Conservation (phyloP, 92 coral and sea anemone genomes). For the Parazoanthus swiftii region DNA sequence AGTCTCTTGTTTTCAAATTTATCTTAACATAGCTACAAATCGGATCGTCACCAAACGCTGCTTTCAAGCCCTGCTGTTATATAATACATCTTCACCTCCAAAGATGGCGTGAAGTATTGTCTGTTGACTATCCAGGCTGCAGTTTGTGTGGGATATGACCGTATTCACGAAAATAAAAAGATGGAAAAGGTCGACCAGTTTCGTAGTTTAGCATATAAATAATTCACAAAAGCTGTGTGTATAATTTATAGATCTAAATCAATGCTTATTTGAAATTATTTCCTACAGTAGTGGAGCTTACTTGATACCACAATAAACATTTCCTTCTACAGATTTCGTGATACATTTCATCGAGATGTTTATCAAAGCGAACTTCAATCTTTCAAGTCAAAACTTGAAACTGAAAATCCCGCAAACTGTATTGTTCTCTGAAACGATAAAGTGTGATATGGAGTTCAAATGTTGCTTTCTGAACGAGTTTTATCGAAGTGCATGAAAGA, state of each 20-base stretch:
- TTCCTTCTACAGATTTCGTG: background rate
- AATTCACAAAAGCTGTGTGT: slow-evolving; percentile 1
- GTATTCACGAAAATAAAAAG: background rate
- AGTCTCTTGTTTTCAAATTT: too few species aligned
- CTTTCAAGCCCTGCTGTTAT: background rate
- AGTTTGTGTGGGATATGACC: background rate
- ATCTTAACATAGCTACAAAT: too few species aligned
- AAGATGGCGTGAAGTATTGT: background rate
- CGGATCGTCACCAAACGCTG: background rate
- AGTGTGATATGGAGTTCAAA: background rate
- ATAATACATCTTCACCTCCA: background rate
- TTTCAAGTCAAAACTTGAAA: background rate
- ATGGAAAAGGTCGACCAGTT: background rate
- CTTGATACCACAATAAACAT: background rate
- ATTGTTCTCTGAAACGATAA: background rate
- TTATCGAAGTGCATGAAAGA: slow-evolving; percentile 6
- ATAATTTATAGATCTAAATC: background rate
- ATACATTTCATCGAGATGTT: background rate
- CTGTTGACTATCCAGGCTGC: slow-evolving; percentile 39
- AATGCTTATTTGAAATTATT: background rate
- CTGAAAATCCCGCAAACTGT: slow-evolving; percentile 1
- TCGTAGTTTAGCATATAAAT: background rate
- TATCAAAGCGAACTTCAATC: background rate
- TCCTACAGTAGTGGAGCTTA: too few species aligned
- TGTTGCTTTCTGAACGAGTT: slow-evolving; percentile 7